Evolutionary conservation across 1,140 invertebrate genomes (phyloP).

Genomic region (Ceratosolen fusciceps): DNA sequence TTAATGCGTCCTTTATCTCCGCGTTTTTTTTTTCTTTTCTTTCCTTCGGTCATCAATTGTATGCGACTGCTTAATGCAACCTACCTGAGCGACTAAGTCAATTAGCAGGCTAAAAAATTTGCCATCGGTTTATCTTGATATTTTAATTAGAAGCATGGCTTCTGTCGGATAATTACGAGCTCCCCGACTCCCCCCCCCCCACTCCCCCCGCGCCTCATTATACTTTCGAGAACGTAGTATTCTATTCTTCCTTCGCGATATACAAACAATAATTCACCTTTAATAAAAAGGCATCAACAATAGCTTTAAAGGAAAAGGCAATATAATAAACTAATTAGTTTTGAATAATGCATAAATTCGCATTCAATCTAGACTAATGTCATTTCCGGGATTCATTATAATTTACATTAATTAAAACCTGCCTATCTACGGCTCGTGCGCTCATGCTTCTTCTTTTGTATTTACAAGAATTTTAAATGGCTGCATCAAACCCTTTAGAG

Average conservation of each 20-base stretch:
- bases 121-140: conserved; percentile 20
- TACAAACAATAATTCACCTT: neutral
- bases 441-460: neutral
- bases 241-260: neutral
- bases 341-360: neutral
- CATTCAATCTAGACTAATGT: neutral
- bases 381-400: neutral
- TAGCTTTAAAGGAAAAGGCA: neutral
- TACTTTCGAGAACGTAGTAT: neutral
- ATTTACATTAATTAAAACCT: conserved; percentile 5
- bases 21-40: neutral
- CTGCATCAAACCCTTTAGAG: too few relatives aligned
- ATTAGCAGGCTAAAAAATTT: conserved; percentile 32
- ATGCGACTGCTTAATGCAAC: neutral
- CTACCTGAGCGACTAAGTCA: neutral
- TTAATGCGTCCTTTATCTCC: neutral
- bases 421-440: neutral
- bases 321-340: neutral
- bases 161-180: neutral
- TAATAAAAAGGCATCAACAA: neutral
- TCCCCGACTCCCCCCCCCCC: too few relatives aligned
- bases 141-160: conserved; percentile 20
- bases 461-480: too few relatives aligned
- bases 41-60: conserved; percentile 14
- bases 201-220: neutral